Evolutionary conservation across 2,113 vertebrate genomes (phyloP).

Genomic region (Glareola pratincola): DNA sequence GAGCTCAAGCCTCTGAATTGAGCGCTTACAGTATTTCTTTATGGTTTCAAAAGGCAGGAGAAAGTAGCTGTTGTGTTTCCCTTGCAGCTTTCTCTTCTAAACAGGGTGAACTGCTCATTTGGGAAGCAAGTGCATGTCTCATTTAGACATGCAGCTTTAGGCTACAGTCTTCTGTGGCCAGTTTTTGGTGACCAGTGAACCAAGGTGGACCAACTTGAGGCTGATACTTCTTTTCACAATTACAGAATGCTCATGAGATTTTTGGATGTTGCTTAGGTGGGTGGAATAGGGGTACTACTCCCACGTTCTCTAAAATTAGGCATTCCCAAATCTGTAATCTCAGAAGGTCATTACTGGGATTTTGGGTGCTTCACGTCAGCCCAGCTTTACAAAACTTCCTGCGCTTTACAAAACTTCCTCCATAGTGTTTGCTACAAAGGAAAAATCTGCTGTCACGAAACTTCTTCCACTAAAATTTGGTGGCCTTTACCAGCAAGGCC

Average conservation of each 20-base stretch:
- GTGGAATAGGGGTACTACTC: background rate
- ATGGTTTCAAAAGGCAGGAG: background rate
- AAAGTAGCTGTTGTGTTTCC: background rate
- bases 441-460: background rate
- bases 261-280: fast-evolving
- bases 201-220: background rate
- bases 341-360: background rate
- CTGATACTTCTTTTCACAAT: background rate
- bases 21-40: background rate
- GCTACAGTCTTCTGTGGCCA: background rate
- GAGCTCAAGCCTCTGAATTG: background rate
- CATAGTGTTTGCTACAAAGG: background rate
- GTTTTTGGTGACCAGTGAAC: background rate
- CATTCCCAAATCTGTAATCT: background rate
- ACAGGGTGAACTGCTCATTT: background rate
- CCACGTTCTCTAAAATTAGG: background rate
- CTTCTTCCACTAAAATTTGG: background rate
- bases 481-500: background rate
- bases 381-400: background rate
- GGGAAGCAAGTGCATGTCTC: background rate
- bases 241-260: background rate
- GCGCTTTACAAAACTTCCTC: fast-evolving
- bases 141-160: background rate
- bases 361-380: background rate
- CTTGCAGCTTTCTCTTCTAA: background rate